Base-by-base conservation (phyloP, 2,888 invertebrate species). In the Ophion obscuratus region DNA sequence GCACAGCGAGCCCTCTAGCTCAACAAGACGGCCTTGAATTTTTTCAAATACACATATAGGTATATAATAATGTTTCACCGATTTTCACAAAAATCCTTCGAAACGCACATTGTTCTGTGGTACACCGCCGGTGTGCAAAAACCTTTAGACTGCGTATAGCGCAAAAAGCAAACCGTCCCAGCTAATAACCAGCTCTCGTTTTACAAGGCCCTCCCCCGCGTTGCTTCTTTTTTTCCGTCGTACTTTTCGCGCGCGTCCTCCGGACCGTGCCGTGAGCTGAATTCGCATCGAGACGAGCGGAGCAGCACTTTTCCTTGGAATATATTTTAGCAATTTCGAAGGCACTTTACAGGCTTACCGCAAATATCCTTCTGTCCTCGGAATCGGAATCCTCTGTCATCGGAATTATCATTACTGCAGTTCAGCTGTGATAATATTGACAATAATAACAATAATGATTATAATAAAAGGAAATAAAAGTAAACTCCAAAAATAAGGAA, bases 271-370 rank as follows among this genome's bases (percentile, higher is more conserved):
- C 74, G 61, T 74, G 59, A 74, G 40, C 44, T 40, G 74, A 74
- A 74, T 74, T 40, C 44, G 2, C 61, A 40, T 74, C 36, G 40
- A 61, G 61, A 53, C 17, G 53, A 40, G 36, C 14, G 40, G 24
- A 44, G 59, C 27, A 71, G 11, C 27, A 14, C 53, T 74, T 61
- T 24, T 40, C 24, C 74, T 44, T 61, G 74, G 36, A 73, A 74
- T 57, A 74, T 57, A 61, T 74, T 74, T 74, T 44, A 61, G 24
- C 57, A 40, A 68, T 44, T 40, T 17, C 68, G 44, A 68, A 64
- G 11, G 53, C 53, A 53, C 53, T 53, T 14, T 14, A 14, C 0
- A 2, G 53, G 7, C 31, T 27, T 11, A 47, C 20, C 68, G 47
- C 40, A n/a, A 57, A 31, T 9, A 57, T 71, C 71, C 57, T 36